Base-by-base conservation (phyloP, 2,797 vertebrate species). In the Dipus sagitta region DNA sequence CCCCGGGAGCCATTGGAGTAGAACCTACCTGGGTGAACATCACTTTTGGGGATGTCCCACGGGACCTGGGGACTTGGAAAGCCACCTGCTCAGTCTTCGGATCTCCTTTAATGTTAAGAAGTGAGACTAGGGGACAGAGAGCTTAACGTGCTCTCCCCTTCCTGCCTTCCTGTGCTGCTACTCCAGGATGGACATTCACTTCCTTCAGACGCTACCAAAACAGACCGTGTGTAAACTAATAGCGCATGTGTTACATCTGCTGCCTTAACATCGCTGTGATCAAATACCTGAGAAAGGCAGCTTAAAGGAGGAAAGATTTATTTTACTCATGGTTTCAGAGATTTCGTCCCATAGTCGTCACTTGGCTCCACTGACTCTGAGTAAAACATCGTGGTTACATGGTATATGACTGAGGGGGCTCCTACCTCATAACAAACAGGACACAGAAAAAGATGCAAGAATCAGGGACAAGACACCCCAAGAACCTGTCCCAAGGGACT, bases 21-120 rank as follows among this genome's bases (percentile, higher is more conserved):
- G 89, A 96, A 85, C 60, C 21, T 86, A 96, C 94, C 93, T 87
- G 88, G 7, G 58, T 89, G 77, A 15, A 93, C 88, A 82, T 90
- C 10, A 14, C 78, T 86, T 95, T 91, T 84, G 85, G 30, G 30
- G 90, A 77, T 82, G 52, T 28, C n/a, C 28, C 32, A 6, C 3
- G 17, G 60, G 26, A 32, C 1, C 13, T 21, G 2, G 11, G 4
- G 47, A 26, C 60, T 80, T 58, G 30, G 23, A n/a, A 94, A 68
- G 28, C 34, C 85, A 86, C 79, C 71, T 76, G 7, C 52, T 65
- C 8, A 0, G 15, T 14, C 28, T 42, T 78, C 23, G 3, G 0
- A 32, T 23, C 64, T 74, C 80, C 26, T 60, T 84, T 32, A 78
- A 23, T 52, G 85, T 23, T 38, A 11, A 68, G 47, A 93, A 91